Evolutionary conservation across 2,113 vertebrate species (phyloP).

Genomic region (Rissa tridactyla): DNA sequence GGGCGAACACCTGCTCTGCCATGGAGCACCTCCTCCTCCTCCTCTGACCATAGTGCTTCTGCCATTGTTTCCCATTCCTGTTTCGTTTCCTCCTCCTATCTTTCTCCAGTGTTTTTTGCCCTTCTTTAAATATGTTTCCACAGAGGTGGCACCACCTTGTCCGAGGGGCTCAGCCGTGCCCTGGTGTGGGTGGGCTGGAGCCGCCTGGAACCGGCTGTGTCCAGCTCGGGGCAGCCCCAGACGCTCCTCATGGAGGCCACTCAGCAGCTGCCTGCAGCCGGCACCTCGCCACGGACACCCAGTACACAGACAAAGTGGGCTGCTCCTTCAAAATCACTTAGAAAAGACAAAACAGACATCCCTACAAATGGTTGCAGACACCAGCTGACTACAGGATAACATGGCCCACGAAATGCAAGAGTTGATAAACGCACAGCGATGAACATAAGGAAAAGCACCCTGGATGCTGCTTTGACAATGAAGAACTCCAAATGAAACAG

Average conservation of each 20-base stretch:
- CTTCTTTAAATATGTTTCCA: background rate
- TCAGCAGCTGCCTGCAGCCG: fast-evolving
- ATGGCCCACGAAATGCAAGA: background rate
- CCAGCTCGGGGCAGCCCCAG: fast-evolving
- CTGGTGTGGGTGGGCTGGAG: fast-evolving
- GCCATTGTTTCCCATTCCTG: background rate
- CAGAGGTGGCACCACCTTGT: background rate
- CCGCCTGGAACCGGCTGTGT: fast-evolving
- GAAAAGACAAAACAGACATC: background rate
- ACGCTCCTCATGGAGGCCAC: background rate
- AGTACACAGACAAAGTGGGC: background rate
- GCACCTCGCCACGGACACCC: background rate
- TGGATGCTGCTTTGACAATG: background rate
- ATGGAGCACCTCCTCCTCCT: background rate
- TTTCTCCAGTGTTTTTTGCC: background rate
- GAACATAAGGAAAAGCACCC: background rate
- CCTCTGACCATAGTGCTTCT: background rate
- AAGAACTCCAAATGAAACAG: background rate
- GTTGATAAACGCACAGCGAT: background rate
- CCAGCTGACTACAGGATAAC: background rate
- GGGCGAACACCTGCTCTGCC: background rate
- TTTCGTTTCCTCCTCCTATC: background rate
- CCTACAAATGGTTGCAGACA: background rate
- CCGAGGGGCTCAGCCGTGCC: background rate
- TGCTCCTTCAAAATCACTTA: background rate